Percentiles rank a stretch among this genome's conserved stretches.
These are phyloP conservation scores for Dermochelys coriacea DNA, from an alignment of 2,797 vertebrate species.

Conservation along the genomic window DNA sequence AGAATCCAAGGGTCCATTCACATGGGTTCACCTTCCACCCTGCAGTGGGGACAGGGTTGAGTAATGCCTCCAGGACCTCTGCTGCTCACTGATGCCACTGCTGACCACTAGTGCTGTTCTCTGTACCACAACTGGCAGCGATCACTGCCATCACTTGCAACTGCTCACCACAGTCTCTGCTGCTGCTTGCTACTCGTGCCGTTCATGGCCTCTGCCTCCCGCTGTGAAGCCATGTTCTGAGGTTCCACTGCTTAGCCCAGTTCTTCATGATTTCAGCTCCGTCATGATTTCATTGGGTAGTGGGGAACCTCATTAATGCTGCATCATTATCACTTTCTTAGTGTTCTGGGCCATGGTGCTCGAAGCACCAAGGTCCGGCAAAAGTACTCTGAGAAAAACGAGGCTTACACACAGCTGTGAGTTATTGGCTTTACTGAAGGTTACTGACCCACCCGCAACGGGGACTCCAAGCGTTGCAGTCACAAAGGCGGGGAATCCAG, in stretches of 20 bases:
- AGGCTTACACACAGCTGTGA: no score
- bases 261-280: not conserved
- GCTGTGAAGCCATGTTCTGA: not conserved
- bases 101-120: not conserved
- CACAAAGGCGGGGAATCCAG: no score
- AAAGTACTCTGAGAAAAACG: no score
- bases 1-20: not conserved
- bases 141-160: no score
- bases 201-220: not conserved
- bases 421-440: no score
- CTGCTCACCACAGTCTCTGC: not conserved
- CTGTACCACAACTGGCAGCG: not conserved
- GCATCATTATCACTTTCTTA: not conserved
- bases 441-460: no score
- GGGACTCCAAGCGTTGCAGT: no score
- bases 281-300: not conserved
- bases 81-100: not conserved
- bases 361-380: no score
- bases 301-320: not conserved
- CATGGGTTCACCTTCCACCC: not conserved
- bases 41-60: not conserved
- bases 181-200: not conserved
- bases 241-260: not conserved
- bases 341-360: no score
- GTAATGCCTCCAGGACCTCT: not conserved